Evolutionary conservation across 2,888 invertebrate species (phyloP).

Genomic region (Ptychoptera contaminata): DNA sequence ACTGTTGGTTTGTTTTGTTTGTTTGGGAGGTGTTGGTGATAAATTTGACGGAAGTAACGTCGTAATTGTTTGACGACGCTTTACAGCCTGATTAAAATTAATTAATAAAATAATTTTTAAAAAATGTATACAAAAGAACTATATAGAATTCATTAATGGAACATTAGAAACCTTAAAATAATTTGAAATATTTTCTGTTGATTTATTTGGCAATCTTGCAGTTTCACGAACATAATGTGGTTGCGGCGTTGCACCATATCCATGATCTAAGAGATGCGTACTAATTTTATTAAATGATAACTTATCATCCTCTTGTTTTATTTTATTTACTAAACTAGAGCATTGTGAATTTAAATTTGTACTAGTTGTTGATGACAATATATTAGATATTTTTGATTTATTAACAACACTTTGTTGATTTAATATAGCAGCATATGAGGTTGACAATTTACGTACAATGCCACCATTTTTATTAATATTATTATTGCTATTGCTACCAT

Average conservation of each 20-base stretch:
- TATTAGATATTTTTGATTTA: too few species aligned
- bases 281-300: conserved; percentile 32
- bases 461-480: conserved; percentile 2
- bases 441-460: conserved; percentile 3
- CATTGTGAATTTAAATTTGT: neutral
- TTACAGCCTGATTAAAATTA: conserved; percentile 43
- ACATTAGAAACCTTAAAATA: conserved; percentile 25
- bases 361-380: conserved; percentile 7
- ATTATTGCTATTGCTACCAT: conserved; percentile 17
- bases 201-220: conserved; percentile 27
- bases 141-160: conserved; percentile 2
- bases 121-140: conserved; percentile 7
- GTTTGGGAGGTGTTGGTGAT: conserved; percentile 36
- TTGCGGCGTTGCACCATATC: conserved; percentile 69
- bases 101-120: conserved; percentile 2
- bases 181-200: conserved; percentile 25
- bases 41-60: conserved; percentile 28
- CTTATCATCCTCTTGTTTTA: too few species aligned
- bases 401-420: too few species aligned
- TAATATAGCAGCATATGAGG: conserved; percentile 1
- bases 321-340: too few species aligned
- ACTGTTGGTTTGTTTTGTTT: conserved; percentile 24
- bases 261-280: conserved; percentile 72
- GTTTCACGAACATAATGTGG: conserved; percentile 25
- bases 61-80: conserved; percentile 58